Percentiles rank a stretch among this genome's conserved stretches.
These are phyloP conservation scores for Glyphotaelius pellucidus DNA, from an alignment of 2,888 invertebrate species.

Conservation along the genomic window DNA sequence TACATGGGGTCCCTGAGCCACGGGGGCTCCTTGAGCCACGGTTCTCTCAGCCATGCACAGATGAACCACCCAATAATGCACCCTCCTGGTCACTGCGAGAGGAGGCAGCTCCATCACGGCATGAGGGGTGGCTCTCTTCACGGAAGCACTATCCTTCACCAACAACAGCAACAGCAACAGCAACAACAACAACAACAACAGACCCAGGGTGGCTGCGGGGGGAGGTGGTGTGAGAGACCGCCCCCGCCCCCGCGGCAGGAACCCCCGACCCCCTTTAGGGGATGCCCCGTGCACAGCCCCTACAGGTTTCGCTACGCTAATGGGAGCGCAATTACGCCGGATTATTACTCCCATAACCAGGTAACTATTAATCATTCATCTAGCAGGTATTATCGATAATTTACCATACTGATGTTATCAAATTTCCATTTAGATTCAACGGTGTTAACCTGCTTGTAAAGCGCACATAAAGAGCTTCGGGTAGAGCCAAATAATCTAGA, in stretches of 20 bases:
- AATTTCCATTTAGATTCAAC: background rate
- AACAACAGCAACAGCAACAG: constrained; percentile 42
- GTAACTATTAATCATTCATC: constrained; percentile 43
- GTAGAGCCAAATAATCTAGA: background rate
- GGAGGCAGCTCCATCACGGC: constrained; percentile 58
- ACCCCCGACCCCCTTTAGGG: constrained; percentile 62
- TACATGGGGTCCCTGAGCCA: constrained; percentile 64
- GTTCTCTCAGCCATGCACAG: constrained; percentile 55
- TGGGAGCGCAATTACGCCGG: constrained; percentile 60
- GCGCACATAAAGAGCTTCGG: background rate
- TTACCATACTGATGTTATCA: background rate
- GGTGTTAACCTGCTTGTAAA: background rate
- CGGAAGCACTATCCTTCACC: constrained; percentile 65
- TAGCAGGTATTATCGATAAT: background rate
- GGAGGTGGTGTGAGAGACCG: constrained; percentile 62
- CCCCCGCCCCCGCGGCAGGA: constrained; percentile 59
- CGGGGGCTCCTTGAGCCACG: constrained; percentile 64
- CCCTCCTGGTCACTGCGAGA: constrained; percentile 57
- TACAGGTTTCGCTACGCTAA: constrained; percentile 77
- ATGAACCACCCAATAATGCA: constrained; percentile 54
- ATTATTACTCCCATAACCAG: constrained; percentile 65
- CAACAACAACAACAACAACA: constrained; percentile 17
- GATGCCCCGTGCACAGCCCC: constrained; percentile 80
- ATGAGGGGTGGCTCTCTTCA: constrained; percentile 64
- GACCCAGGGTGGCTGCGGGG: constrained; percentile 50